Percentiles rank a stretch among this genome's conserved stretches.
Evolutionary conservation across 2,888 invertebrate genomes (phyloP).

Genomic region (Synergus itoensis): DNA sequence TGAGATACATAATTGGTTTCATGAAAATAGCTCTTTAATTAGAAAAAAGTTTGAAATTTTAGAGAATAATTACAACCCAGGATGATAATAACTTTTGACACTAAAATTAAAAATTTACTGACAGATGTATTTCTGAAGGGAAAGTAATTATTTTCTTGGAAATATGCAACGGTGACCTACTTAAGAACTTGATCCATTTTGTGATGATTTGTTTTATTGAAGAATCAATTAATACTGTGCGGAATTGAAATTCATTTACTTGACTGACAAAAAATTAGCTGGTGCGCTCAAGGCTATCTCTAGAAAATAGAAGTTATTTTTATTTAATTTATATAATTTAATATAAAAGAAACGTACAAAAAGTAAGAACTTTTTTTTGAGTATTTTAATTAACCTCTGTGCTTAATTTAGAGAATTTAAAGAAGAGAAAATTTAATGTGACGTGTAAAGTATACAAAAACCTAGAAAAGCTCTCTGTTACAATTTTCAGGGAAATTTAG

Average conservation of each 20-base stretch:
- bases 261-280: neutral
- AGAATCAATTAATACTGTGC: neutral
- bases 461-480: neutral
- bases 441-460: neutral
- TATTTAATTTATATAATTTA: too few relatives aligned
- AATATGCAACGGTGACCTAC: conserved; percentile 23
- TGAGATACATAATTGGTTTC: neutral
- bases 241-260: neutral
- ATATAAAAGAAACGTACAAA: neutral
- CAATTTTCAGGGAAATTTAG: conserved; percentile 13
- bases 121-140: neutral
- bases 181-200: neutral
- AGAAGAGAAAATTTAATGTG: neutral
- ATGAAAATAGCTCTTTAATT: neutral
- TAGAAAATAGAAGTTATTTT: neutral
- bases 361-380: neutral
- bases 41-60: neutral
- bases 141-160: neutral
- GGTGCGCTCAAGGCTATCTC: neutral
- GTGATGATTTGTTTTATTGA: neutral
- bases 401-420: neutral
- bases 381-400: neutral
- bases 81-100: too few relatives aligned
- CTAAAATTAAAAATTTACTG: neutral
- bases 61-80: too few relatives aligned